Evolutionary conservation across 2,113 vertebrate species (phyloP).

Genomic region (Rattus rattus): DNA sequence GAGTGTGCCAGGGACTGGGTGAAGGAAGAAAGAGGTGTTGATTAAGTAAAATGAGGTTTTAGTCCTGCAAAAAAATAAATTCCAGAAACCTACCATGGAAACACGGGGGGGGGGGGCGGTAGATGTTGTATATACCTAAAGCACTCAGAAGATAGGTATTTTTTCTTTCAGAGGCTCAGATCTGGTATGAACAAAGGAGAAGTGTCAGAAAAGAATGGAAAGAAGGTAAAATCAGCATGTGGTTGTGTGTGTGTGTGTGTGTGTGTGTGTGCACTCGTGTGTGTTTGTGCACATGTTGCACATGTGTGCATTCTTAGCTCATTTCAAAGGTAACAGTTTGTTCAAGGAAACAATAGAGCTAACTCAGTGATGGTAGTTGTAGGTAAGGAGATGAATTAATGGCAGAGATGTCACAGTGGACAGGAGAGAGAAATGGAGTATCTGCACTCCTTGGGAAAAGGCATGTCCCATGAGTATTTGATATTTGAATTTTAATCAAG

Average conservation of each 20-base stretch:
- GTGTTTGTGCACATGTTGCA: not conserved
- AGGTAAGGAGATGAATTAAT: not conserved
- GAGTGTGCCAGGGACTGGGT: not conserved
- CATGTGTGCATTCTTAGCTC: not conserved
- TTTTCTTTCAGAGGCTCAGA: not conserved
- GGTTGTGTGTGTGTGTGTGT: too few species aligned
- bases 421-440: not conserved
- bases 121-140: not conserved
- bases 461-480: not conserved
- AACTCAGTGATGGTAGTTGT: not conserved
- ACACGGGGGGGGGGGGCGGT: not conserved
- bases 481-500: not conserved
- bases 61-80: not conserved
- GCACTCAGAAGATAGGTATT: not conserved
- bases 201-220: not conserved
- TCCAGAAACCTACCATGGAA: not conserved
- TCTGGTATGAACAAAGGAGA: not conserved
- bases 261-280: too few species aligned
- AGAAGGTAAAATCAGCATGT: not conserved
- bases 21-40: not conserved
- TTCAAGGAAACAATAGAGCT: not conserved
- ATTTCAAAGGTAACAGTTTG: not conserved
- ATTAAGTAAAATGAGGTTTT: not conserved
- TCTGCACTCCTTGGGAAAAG: not conserved
- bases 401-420: not conserved